Evolutionary conservation across 2,888 invertebrate species (phyloP).

Genomic region (Ditula angustiorana): DNA sequence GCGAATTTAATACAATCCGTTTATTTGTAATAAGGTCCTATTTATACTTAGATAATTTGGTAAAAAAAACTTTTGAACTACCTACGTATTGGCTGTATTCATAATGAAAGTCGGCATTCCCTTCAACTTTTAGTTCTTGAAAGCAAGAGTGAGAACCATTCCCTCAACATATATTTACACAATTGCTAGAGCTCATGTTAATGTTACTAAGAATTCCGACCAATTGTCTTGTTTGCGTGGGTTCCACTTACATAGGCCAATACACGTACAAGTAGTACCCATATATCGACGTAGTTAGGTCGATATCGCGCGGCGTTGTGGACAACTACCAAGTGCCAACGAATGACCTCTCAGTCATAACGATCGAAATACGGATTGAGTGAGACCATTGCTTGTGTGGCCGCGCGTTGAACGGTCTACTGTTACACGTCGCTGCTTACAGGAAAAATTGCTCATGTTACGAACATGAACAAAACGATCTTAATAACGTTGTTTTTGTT

Average conservation of each 20-base stretch:
- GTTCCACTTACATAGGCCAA: conserved; percentile 9
- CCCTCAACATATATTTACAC: background rate
- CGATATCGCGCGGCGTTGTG: conserved; percentile 33
- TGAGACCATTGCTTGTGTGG: conserved; percentile 50
- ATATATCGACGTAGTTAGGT: conserved; percentile 33
- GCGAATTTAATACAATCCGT: no score
- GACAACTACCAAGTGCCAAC: conserved; percentile 36
- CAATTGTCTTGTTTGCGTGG: conserved; percentile 15
- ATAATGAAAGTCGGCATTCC: no score
- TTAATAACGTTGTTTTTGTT: conserved; percentile 54
- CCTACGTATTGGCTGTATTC: no score
- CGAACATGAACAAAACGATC: conserved; percentile 59
- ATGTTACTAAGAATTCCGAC: background rate
- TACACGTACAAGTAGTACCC: conserved; percentile 3
- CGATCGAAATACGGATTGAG: conserved; percentile 67
- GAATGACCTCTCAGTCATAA: conserved; percentile 45
- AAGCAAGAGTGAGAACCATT: background rate
- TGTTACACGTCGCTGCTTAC: conserved; percentile 41
- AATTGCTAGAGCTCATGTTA: background rate
- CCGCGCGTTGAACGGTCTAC: conserved; percentile 47
- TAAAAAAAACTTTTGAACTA: no score
- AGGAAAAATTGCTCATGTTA: conserved; percentile 33
- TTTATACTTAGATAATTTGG: no score
- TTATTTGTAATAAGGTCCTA: no score
- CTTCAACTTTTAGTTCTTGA: background rate